These are phyloP conservation scores for Phasia obesa DNA, from an alignment of 2,888 invertebrate species.

Conservation along the genomic window DNA sequence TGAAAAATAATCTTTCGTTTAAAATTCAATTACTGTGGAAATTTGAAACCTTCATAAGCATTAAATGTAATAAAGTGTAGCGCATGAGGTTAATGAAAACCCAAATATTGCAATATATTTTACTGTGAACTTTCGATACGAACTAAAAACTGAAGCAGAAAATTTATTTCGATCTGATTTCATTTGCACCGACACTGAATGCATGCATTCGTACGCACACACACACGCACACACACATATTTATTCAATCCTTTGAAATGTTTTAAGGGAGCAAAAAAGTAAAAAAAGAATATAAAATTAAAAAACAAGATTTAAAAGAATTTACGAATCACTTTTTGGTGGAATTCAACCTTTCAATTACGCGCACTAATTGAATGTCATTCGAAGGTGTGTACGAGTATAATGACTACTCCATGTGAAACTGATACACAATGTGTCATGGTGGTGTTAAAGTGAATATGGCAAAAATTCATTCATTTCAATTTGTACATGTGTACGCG, in stretches of 20 bases:
- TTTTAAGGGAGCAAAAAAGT: background rate
- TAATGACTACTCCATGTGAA: slow-evolving; percentile 47
- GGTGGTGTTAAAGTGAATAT: slow-evolving; percentile 49
- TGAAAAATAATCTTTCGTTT: slow-evolving; percentile 43
- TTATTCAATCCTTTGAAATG: background rate
- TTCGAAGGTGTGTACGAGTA: slow-evolving; percentile 56
- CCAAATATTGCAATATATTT: slow-evolving; percentile 54
- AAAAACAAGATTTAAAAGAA: slow-evolving; percentile 70
- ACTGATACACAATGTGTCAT: slow-evolving; percentile 59
- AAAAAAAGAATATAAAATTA: slow-evolving; percentile 37
- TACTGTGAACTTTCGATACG: slow-evolving; percentile 27
- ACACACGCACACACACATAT: background rate
- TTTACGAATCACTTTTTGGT: slow-evolving; percentile 70
- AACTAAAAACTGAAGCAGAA: slow-evolving; percentile 56
- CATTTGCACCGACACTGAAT: slow-evolving; percentile 58
- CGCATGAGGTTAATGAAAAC: slow-evolving; percentile 56
- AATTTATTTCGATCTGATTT: slow-evolving; percentile 68
- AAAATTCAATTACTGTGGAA: slow-evolving; percentile 52
- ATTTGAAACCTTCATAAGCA: slow-evolving; percentile 49
- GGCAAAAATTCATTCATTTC: slow-evolving; percentile 8
- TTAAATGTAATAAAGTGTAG: slow-evolving; percentile 46
- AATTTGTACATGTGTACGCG: slow-evolving; percentile 5
- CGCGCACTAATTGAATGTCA: slow-evolving; percentile 65
- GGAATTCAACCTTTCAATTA: slow-evolving; percentile 65
- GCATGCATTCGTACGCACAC: slow-evolving; percentile 65